These are phyloP conservation scores for Uropetala carovei DNA, from an alignment of 2,888 invertebrate species.

Conservation along the genomic window DNA sequence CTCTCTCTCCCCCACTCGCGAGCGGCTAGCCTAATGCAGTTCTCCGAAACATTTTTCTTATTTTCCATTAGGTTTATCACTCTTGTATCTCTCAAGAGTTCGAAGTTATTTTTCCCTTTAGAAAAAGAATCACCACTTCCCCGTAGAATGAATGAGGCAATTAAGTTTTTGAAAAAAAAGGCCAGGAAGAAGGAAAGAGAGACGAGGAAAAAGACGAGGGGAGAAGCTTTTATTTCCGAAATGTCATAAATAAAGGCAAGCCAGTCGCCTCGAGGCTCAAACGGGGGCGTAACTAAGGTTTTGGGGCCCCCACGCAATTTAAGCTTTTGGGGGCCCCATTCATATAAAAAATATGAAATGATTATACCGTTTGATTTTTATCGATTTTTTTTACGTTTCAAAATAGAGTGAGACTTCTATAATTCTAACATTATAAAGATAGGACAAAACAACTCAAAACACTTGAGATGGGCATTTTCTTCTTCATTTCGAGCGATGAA, in stretches of 20 bases:
- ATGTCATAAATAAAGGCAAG: conserved; percentile 30
- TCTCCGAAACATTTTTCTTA: conserved; percentile 32
- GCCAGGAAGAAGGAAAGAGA: neutral
- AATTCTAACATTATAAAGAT: too few relatives aligned
- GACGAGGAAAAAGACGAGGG: neutral
- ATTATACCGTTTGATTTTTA: too few relatives aligned
- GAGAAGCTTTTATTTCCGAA: conserved; percentile 23
- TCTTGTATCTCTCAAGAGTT: neutral
- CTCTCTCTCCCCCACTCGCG: neutral
- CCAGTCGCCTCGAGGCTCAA: neutral
- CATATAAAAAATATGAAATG: too few relatives aligned
- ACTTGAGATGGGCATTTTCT: too few relatives aligned
- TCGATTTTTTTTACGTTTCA: too few relatives aligned
- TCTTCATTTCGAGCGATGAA: too few relatives aligned
- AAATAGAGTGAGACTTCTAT: too few relatives aligned
- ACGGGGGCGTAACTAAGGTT: too few relatives aligned
- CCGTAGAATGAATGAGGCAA: conserved; percentile 10
- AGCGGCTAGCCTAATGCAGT: conserved; percentile 7
- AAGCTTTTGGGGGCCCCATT: too few relatives aligned
- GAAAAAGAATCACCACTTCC: conserved; percentile 38
- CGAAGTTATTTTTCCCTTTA: conserved; percentile 17
- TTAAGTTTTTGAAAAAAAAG: conserved; percentile 23
- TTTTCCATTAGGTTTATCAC: conserved; percentile 46
- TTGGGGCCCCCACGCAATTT: too few relatives aligned
- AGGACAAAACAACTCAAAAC: too few relatives aligned